Conservation (phyloP, 2,888 invertebrate genomes). For the Anaspis maculata region DNA sequence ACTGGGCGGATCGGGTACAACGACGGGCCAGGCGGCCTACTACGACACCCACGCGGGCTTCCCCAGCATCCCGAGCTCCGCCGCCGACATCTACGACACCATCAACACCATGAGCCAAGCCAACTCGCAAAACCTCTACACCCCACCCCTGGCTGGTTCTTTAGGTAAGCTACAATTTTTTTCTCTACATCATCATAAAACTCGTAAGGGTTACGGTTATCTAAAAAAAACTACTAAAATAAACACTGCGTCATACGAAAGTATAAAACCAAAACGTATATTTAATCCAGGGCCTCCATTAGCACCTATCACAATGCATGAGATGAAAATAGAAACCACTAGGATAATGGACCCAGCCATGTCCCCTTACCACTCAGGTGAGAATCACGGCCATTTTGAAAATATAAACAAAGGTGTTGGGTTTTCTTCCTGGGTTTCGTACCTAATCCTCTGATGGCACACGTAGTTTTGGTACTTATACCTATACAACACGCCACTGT, state of each 20-base stretch:
- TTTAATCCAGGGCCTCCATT: conserved; percentile 54
- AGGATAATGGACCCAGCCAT: conserved; percentile 56
- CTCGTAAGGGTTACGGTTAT: too few relatives aligned
- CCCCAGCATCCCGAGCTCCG: conserved; percentile 46
- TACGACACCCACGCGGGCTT: conserved; percentile 52
- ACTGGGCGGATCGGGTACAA: conserved; percentile 55
- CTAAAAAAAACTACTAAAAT: too few relatives aligned
- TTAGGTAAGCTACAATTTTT: conserved; percentile 56
- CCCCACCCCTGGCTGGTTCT: conserved; percentile 64
- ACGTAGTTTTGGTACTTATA: too few relatives aligned
- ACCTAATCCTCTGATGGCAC: too few relatives aligned
- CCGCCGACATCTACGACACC: conserved; percentile 56
- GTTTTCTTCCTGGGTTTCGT: too few relatives aligned
- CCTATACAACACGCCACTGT: conserved; percentile 37
- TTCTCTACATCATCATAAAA: neutral
- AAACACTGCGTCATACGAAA: neutral
- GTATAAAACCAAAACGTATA: too few relatives aligned
- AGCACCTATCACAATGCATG: conserved; percentile 68
- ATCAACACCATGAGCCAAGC: conserved; percentile 67
- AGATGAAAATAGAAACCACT: conserved; percentile 58
- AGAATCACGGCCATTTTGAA: too few relatives aligned
- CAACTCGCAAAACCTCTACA: conserved; percentile 64
- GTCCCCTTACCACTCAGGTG: conserved; percentile 65
- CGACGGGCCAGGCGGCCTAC: conserved; percentile 41
- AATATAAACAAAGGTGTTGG: too few relatives aligned